Evolutionary conservation across 1,140 invertebrate species (phyloP).

Genomic region (Leptinotarsa undecemlineata): DNA sequence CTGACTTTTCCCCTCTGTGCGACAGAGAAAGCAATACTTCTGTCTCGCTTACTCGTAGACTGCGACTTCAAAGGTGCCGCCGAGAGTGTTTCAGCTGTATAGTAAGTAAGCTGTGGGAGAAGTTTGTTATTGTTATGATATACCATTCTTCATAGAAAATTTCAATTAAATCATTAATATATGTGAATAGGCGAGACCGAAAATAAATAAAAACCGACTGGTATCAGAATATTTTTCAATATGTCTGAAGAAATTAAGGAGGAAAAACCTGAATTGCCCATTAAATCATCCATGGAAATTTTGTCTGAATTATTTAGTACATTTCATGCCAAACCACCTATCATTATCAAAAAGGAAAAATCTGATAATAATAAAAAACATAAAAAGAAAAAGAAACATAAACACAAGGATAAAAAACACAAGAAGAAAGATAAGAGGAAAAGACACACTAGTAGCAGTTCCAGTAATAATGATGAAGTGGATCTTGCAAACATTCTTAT

Average conservation of each 20-base stretch:
- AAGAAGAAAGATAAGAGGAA: slow-evolving; percentile 57
- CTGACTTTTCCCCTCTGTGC: too few relatives aligned
- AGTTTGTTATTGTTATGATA: too few relatives aligned
- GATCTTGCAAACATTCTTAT: slow-evolving; percentile 51
- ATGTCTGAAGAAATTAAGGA: slow-evolving; percentile 4
- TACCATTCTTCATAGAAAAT: too few relatives aligned
- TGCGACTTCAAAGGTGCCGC: too few relatives aligned
- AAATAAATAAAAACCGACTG: too few relatives aligned
- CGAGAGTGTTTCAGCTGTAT: too few relatives aligned
- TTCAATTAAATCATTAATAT: too few relatives aligned
- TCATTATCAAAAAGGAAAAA: slow-evolving; percentile 64
- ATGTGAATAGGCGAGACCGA: too few relatives aligned
- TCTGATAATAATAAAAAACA: slow-evolving; percentile 59
- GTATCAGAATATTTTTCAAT: too few relatives aligned
- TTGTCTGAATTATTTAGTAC: slow-evolving; percentile 77
- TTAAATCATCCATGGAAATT: slow-evolving; percentile 72
- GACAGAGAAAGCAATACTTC: too few relatives aligned
- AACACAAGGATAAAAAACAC: slow-evolving; percentile 57
- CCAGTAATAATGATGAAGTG: slow-evolving; percentile 38
- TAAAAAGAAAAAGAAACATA: slow-evolving; percentile 64
- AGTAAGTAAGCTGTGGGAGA: too few relatives aligned
- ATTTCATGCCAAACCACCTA: slow-evolving; percentile 67
- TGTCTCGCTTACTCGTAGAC: too few relatives aligned
- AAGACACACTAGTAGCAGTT: slow-evolving; percentile 44
- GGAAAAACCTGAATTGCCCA: slow-evolving; percentile 15